Base-by-base conservation (phyloP, 2,113 vertebrate genomes). In the Poeciliopsis turrubarensis region DNA sequence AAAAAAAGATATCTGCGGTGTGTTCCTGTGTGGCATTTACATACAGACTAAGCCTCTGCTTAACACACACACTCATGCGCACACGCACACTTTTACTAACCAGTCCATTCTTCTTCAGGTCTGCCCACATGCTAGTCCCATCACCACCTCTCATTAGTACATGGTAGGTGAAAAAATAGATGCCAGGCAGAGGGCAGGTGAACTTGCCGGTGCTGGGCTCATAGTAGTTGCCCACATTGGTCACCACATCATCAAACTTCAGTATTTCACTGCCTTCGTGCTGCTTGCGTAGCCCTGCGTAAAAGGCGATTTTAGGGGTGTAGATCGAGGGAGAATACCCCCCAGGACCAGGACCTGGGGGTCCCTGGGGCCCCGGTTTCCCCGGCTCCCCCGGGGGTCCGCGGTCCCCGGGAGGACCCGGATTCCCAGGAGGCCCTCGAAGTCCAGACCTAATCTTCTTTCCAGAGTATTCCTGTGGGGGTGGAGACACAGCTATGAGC, bases 101-200 rank as follows among this genome's bases (percentile, higher is more conserved):
- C 97, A 96, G 95, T 80, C 97, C 96, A 4, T 98, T 99, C 88
- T 99, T 98, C 95, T 95, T 97, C 70, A 98, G 93, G 84, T 98
- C 97, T 0, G 97, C 97, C 97, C 97, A 98, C 97, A 98, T 98
- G 92, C 97, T 98, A 89, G 97, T 98, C 31, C 97, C 97, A 2
- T 97, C 96, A 17, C 97, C 97, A n/a, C 97, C 97, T 82, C 96
- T 95, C 97, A 99, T 99, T 57, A 99, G 95, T 84, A 99, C 96
- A 60, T 99, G 97, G 93, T 99, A 99, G 87, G 97, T 97, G 92
- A 99, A 99, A 94, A 96, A 99, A 92, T 99, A 99, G 91, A 97
- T 97, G 75, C 97, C 97, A 3, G 97, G 96, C 77, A 98, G 94
- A 5, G 97, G 97, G 87, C 97, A 99, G 84, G 97, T 99, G 95